These are phyloP conservation scores for Luffia ferchaultella DNA, from an alignment of 2,888 invertebrate genomes.

Conservation along the genomic window DNA sequence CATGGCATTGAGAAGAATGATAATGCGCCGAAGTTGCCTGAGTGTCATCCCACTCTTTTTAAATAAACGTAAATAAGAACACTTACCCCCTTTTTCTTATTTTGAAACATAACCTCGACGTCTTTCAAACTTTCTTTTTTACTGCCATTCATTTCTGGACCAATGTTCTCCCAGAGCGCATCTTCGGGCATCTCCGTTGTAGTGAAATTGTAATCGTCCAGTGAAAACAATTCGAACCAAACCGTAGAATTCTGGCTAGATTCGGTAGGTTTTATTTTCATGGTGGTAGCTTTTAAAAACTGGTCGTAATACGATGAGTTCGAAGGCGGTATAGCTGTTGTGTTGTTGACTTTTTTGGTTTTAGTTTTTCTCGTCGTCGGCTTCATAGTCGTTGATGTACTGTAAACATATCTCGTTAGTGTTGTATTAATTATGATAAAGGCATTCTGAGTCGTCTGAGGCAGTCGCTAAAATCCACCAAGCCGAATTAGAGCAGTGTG, in stretches of 20 bases:
- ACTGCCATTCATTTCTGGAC: conserved; percentile 30
- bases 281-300: conserved; percentile 50
- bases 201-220: conserved; percentile 33
- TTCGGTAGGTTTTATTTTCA: conserved; percentile 24
- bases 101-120: conserved; percentile 55
- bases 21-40: too few relatives aligned
- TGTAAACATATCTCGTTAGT: conserved; percentile 24
- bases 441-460: too few relatives aligned
- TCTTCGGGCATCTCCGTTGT: conserved; percentile 36
- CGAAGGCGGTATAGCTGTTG: conserved; percentile 33
- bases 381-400: conserved; percentile 25
- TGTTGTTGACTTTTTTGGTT: conserved; percentile 17
- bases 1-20: too few relatives aligned
- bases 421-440: too few relatives aligned
- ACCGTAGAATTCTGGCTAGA: conserved; percentile 32
- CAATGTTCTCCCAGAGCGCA: conserved; percentile 49
- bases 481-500: too few relatives aligned
- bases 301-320: conserved; percentile 53
- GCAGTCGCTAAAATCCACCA: too few relatives aligned
- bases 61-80: too few relatives aligned
- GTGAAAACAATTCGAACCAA: conserved; percentile 47
- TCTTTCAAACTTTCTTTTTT: conserved; percentile 43
- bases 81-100: conserved; percentile 21
- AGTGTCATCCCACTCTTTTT: too few relatives aligned
- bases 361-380: conserved; percentile 20